These are phyloP conservation scores for Archips crataeganus DNA, from an alignment of 2,888 invertebrate species.

Conservation along the genomic window DNA sequence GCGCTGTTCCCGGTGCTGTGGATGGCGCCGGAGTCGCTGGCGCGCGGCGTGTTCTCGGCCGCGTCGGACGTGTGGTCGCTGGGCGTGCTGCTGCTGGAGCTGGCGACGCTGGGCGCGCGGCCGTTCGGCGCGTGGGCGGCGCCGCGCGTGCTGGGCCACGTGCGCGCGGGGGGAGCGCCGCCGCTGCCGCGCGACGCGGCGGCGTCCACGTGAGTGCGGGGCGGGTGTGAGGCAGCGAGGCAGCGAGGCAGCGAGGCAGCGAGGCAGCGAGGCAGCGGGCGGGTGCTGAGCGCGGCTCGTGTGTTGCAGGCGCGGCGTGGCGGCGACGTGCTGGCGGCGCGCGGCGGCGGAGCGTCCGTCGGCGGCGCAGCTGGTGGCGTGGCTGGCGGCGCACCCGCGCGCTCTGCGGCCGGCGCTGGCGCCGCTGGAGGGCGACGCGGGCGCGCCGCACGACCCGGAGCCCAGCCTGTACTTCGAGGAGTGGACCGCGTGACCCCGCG, in stretches of 20 bases:
- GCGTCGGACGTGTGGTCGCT: constrained; percentile 96
- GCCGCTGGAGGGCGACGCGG: constrained; percentile 21
- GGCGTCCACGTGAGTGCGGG: constrained; percentile 55
- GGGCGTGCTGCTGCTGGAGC: constrained; percentile 93
- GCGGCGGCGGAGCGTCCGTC: constrained; percentile 89
- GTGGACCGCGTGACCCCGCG: neutral
- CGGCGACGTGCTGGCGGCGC: constrained; percentile 91
- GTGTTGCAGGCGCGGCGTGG: constrained; percentile 82
- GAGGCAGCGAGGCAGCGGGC: too few relatives aligned
- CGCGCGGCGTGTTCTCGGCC: constrained; percentile 91
- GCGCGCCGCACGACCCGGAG: constrained; percentile 1
- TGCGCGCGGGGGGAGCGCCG: constrained; percentile 88
- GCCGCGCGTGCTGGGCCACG: constrained; percentile 87
- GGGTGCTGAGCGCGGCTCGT: neutral
- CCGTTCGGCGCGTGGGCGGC: constrained; percentile 92
- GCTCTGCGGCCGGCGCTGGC: constrained; percentile 55
- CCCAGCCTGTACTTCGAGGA: constrained; percentile 6
- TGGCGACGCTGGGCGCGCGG: constrained; percentile 95
- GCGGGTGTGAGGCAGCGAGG: too few relatives aligned
- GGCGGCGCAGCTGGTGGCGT: constrained; percentile 90
- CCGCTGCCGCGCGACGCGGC: constrained; percentile 87
- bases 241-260: too few relatives aligned
- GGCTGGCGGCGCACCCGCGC: constrained; percentile 89
- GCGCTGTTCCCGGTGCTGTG: constrained; percentile 94
- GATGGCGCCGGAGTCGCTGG: constrained; percentile 96